Conservation (phyloP, 2,797 vertebrate genomes). For the Hafferia zeledoni region DNA sequence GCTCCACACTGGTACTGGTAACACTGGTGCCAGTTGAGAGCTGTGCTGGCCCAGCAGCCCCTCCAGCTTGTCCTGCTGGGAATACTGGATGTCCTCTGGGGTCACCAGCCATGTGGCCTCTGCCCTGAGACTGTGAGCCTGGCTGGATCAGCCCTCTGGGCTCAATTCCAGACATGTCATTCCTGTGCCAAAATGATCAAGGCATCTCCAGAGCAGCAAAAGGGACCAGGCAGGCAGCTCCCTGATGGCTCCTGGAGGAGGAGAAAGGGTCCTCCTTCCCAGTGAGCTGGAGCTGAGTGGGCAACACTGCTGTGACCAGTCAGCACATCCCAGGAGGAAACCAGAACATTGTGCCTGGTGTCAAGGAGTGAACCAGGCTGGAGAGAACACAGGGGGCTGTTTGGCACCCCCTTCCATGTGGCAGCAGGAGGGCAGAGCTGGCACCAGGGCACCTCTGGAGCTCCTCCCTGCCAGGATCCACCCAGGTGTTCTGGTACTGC, state of each 20-base stretch:
- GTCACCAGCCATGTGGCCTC: not conserved
- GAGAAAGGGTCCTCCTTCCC: not conserved
- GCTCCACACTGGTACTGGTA: not conserved
- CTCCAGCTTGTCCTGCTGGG: not conserved
- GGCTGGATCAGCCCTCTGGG: not conserved
- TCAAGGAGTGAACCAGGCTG: not conserved
- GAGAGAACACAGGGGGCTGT: accelerated
- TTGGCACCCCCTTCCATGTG: not conserved
- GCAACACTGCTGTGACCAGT: not conserved
- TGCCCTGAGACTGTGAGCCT: not conserved
- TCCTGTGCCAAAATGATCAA: not conserved
- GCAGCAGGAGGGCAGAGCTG: not conserved
- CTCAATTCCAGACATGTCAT: not conserved
- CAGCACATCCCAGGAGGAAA: not conserved
- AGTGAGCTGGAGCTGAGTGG: not conserved
- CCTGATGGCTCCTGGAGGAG: not conserved
- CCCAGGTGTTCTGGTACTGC: not conserved
- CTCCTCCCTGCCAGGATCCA: not conserved
- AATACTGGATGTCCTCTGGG: not conserved
- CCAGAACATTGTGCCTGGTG: accelerated
- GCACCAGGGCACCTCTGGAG: not conserved
- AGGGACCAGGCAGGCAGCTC: not conserved
- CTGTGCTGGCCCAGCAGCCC: not conserved
- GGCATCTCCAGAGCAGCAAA: not conserved
- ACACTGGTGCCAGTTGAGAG: not conserved